phyloP scores from a whole-genome alignment of 1,140 invertebrate genomes.

The Drosophila seguyi region DNA sequence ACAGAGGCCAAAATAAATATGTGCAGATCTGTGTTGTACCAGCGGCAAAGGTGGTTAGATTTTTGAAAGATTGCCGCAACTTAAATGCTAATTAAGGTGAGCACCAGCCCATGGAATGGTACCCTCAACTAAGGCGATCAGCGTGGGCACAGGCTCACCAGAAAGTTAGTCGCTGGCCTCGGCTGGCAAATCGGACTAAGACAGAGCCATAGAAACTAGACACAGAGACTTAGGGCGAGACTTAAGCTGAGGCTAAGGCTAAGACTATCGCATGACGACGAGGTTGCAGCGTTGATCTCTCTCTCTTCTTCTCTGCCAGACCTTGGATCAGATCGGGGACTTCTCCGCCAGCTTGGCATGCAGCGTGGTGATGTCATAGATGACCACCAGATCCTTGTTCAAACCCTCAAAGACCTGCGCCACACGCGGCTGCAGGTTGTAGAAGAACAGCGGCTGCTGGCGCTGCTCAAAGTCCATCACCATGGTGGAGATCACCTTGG shows the following conservation, averaged over 20 bases:
- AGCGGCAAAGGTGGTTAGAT: constrained; percentile 30
- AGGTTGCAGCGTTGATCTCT: constrained; percentile 56
- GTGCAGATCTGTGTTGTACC: constrained; percentile 28
- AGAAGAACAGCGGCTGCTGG: constrained; percentile 91
- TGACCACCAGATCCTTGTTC: constrained; percentile 90
- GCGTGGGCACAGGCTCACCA: constrained; percentile 30
- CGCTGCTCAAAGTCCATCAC: constrained; percentile 90
- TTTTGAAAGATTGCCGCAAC: constrained; percentile 55
- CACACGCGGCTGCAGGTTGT: constrained; percentile 92
- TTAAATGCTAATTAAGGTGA: constrained; percentile 79
- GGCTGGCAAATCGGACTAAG: constrained; percentile 56
- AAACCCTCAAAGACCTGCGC: constrained; percentile 92
- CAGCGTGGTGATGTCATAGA: constrained; percentile 90
- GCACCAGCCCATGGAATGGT: constrained; percentile 54
- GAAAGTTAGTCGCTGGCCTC: constrained; percentile 57
- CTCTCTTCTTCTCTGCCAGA: neutral
- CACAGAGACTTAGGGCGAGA: constrained; percentile 26
- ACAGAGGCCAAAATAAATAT: constrained; percentile 53
- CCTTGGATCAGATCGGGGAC: constrained; percentile 25
- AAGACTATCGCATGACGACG: constrained; percentile 57
- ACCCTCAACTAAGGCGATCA: constrained; percentile 57
- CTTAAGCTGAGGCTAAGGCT: constrained; percentile 47
- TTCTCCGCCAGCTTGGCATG: constrained; percentile 88
- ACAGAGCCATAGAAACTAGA: constrained; percentile 22
- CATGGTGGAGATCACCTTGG: constrained; percentile 89